Evolutionary conservation across 1,140 invertebrate genomes (phyloP).

Genomic region (Alviniconcha marisindica): DNA sequence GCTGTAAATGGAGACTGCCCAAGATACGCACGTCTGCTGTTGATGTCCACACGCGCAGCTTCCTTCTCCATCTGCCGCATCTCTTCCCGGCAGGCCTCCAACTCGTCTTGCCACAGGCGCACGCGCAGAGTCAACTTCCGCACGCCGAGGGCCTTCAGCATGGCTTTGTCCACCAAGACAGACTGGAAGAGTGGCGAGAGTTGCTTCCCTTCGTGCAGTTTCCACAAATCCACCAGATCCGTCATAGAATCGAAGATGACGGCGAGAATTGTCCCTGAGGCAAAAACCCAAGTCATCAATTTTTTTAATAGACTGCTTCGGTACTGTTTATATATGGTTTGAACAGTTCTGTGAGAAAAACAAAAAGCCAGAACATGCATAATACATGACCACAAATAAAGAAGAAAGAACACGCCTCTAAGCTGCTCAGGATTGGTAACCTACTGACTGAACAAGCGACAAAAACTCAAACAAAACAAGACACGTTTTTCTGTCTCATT

Average conservation of each 20-base stretch:
- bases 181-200: conserved; percentile 53
- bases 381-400: no score
- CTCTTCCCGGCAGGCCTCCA: conserved; percentile 56
- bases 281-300: no score
- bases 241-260: conserved; percentile 53
- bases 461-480: no score
- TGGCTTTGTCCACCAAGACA: conserved; percentile 48
- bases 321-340: background rate
- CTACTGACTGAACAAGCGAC: no score
- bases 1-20: background rate
- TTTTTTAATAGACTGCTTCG: no score
- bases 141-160: conserved; percentile 50
- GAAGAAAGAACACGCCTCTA: no score
- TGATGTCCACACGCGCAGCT: conserved; percentile 29
- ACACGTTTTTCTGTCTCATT: no score
- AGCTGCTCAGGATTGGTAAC: no score
- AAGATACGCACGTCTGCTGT: conserved; percentile 50
- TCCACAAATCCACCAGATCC: conserved; percentile 50
- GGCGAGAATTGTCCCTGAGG: conserved; percentile 37
- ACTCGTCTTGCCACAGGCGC: conserved; percentile 61
- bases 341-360: no score
- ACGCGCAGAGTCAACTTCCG: conserved; percentile 53
- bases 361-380: no score
- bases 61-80: conserved; percentile 8
- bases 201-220: conserved; percentile 44